Base-by-base conservation (phyloP, 1,140 invertebrate genomes). In the Nebria ingens region DNA sequence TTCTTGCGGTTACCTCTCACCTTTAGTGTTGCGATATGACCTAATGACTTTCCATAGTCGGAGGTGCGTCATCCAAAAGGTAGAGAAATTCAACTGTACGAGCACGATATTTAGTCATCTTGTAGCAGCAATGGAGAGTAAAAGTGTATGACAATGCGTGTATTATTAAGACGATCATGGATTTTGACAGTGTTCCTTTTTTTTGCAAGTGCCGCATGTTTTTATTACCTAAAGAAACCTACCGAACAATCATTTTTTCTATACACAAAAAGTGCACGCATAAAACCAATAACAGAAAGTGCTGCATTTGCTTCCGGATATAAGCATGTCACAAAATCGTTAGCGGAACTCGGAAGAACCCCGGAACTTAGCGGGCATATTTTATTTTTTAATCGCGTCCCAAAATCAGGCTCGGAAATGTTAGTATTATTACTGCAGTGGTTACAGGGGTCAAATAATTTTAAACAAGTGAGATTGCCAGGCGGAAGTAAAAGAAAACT, bases 361-460 rank as follows among this genome's bases (percentile, higher is more conserved):
- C 69, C 76, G 6, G 72, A 74, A 58, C 68, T 73, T 25, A 76
- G 74, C 63, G 68, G 74, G 53, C 68, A 79, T 59, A 70, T 80
- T 6, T 57, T 86, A 3, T 79, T 86, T 70, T 75, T 84, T 58
- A 85, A 84, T 56, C 70, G 79, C 29, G 73, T 85, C 45, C 82
- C 83, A 1, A 79, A 79, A 54, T 75, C 79, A 21, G 84, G 83
- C 2, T 76, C 77, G n/a, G 82, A 84, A 61, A 71, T 82, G 57
- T 63, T 85, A n/a, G 76, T 82, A 2, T 64, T 82, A n/a, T 67
- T 86, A 2, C 61, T 86, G 4, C 76, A 83, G 58, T 77, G 76
- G 65, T 67, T 85, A 19, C 76, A 83, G 57, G 76, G 76, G 13
- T 67, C 62, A 53, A 84, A 85, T 62, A 74, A 73, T 54, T 85